These are phyloP conservation scores for Drosophila asahinai DNA, from an alignment of 1,140 invertebrate species.

Conservation along the genomic window DNA sequence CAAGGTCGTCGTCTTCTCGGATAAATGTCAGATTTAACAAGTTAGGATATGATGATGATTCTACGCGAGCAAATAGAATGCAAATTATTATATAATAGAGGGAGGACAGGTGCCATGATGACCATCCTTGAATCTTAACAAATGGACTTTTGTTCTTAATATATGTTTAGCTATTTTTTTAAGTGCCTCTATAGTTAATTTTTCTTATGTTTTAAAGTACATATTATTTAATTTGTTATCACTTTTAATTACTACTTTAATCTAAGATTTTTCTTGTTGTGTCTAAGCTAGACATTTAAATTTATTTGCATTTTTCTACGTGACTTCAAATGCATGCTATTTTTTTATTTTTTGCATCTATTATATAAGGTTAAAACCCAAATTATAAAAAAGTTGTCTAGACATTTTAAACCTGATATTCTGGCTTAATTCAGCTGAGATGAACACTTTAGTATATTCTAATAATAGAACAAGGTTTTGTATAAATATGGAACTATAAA, in stretches of 20 bases:
- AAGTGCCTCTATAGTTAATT: too few species aligned
- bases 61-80: background rate
- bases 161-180: background rate
- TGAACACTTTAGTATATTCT: background rate
- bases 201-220: background rate
- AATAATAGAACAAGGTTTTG: conserved; percentile 12
- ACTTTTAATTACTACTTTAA: background rate
- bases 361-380: conserved; percentile 2
- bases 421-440: background rate
- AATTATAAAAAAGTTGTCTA: conserved; percentile 23
- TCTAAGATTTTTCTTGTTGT: background rate
- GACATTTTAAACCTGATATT: conserved; percentile 28
- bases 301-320: conserved; percentile 17
- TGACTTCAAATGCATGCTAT: conserved; percentile 11
- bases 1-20: conserved; percentile 47
- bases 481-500: conserved; percentile 7
- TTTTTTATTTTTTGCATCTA: conserved; percentile 12
- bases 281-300: background rate
- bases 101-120: background rate
- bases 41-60: conserved; percentile 18
- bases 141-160: background rate
- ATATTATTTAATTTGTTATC: background rate
- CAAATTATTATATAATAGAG: background rate
- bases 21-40: conserved; percentile 42
- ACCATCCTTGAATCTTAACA: conserved; percentile 1